Percentiles rank a stretch among this genome's conserved stretches.
These are phyloP conservation scores for Centropyge bicolor DNA, from an alignment of 2,797 vertebrate species.

Conservation along the genomic window DNA sequence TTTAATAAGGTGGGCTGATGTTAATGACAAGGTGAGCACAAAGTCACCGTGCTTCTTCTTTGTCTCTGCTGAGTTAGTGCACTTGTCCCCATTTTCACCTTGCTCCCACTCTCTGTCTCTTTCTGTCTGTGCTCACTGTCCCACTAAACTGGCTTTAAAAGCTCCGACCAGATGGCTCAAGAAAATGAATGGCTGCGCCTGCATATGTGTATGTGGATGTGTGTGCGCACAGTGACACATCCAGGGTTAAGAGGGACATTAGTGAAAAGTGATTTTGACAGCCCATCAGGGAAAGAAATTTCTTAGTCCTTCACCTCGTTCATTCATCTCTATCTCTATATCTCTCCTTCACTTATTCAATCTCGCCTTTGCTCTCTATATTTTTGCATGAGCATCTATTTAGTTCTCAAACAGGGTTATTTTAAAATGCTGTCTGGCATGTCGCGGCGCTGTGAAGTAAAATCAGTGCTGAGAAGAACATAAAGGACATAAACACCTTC, in stretches of 20 bases:
- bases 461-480: constrained; percentile 21
- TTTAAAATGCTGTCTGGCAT: constrained; percentile 49
- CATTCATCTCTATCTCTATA: constrained; percentile 65
- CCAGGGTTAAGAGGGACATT: constrained; percentile 76
- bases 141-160: constrained; percentile 70
- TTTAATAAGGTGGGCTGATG: not conserved
- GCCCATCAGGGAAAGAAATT: constrained; percentile 59
- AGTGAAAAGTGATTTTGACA: constrained; percentile 72
- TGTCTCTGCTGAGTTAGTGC: constrained; percentile 37
- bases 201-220: constrained; percentile 22
- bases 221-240: constrained; percentile 50
- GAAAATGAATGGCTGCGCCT: constrained; percentile 57
- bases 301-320: constrained; percentile 67
- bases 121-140: constrained; percentile 42
- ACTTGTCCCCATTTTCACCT: constrained; percentile 60
- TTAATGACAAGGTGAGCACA: constrained; percentile 44
- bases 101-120: constrained; percentile 25
- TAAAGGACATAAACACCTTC: constrained; percentile 33
- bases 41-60: constrained; percentile 29
- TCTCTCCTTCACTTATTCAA: constrained; percentile 55
- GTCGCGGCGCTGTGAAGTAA: constrained; percentile 33
- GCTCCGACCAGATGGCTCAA: constrained; percentile 63
- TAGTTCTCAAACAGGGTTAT: constrained; percentile 61
- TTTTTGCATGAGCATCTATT: constrained; percentile 65
- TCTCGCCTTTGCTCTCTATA: constrained; percentile 50